These are phyloP conservation scores for Brachionus calyciflorus DNA, from an alignment of 1,140 invertebrate species.

Conservation along the genomic window DNA sequence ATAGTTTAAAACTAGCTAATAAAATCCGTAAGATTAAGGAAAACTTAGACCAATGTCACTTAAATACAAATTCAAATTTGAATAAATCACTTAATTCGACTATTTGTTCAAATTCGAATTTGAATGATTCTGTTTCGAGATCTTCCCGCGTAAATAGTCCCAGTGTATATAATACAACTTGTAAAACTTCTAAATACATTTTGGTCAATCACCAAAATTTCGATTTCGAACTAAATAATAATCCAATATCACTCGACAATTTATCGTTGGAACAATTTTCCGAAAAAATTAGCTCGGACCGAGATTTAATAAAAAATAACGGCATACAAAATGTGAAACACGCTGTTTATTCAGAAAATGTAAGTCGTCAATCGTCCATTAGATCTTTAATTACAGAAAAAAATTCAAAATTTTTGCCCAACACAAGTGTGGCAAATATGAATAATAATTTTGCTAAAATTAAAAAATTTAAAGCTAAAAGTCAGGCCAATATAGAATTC, in stretches of 20 bases:
- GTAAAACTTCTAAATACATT: background rate
- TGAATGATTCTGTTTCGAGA: background rate
- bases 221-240: slow-evolving; percentile 14
- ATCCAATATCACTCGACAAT: slow-evolving; percentile 1
- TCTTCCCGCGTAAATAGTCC: background rate
- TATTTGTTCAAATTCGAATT: background rate
- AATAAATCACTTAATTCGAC: slow-evolving; percentile 11
- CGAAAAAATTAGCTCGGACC: background rate
- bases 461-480: slow-evolving; percentile 22
- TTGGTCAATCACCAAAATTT: background rate
- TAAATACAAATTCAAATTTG: background rate
- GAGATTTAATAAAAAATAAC: too few relatives aligned
- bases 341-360: background rate
- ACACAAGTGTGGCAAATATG: slow-evolving; percentile 11
- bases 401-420: slow-evolving; percentile 21
- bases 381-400: slow-evolving; percentile 27
- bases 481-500: slow-evolving; percentile 1
- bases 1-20: background rate
- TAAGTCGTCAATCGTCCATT: slow-evolving; percentile 21
- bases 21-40: slow-evolving; percentile 28
- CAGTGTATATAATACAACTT: too few relatives aligned
- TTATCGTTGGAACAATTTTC: slow-evolving; percentile 7
- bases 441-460: slow-evolving; percentile 29
- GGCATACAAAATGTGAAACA: background rate
- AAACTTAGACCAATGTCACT: slow-evolving; percentile 3